These are phyloP conservation scores for Cephalopachus bancanus DNA, from an alignment of 2,797 vertebrate species.

Conservation along the genomic window DNA sequence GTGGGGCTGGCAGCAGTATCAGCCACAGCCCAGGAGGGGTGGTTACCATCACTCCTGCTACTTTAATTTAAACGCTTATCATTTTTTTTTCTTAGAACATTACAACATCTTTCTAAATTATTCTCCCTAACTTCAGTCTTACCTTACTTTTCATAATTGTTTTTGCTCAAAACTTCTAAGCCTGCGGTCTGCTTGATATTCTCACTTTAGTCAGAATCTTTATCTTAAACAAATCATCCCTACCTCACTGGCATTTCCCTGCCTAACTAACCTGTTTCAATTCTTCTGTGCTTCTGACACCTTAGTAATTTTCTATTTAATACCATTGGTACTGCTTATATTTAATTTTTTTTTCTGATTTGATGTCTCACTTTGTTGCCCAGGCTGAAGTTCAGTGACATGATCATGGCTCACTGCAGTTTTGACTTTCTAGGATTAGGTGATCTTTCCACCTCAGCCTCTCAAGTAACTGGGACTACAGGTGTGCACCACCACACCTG, in stretches of 20 bases:
- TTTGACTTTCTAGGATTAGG: no score
- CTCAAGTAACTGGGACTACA: no score
- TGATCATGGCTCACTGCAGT: no score
- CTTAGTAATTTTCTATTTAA: background rate
- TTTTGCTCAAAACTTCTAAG: background rate
- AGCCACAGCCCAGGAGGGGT: accelerated
- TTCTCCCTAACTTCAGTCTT: background rate
- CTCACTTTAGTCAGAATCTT: background rate
- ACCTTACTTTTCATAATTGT: background rate
- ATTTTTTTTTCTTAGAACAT: background rate
- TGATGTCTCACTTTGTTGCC: no score
- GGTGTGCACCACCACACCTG: no score
- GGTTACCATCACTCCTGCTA: background rate
- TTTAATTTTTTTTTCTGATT: no score
- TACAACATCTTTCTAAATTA: background rate
- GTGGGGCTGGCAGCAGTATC: no score
- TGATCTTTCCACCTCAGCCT: no score
- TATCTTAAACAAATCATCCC: background rate
- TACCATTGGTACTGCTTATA: background rate
- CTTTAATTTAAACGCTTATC: background rate
- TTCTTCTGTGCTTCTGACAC: background rate
- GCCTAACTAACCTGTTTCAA: background rate
- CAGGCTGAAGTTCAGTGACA: no score
- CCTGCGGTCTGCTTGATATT: background rate
- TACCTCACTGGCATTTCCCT: background rate